Conservation (phyloP, 2,888 invertebrate species). For the Mythimna lalbum region DNA sequence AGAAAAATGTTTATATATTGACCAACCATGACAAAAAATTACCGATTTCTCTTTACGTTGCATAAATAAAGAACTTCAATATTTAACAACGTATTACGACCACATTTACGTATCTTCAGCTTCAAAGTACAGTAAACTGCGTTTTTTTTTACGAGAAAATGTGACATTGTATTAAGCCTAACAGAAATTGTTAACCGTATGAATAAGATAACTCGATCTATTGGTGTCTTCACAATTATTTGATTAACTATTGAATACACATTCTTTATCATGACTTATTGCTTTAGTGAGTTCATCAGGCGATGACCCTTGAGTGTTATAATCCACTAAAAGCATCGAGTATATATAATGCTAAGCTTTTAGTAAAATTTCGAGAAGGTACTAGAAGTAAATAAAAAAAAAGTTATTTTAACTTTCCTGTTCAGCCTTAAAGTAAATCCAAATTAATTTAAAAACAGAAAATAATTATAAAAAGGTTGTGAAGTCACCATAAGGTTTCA, state of each 20-base stretch:
- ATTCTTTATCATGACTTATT: background rate
- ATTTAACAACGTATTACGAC: background rate
- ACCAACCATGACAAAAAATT: background rate
- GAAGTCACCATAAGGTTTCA: conserved; percentile 66
- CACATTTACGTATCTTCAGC: background rate
- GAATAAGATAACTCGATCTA: conserved; percentile 52
- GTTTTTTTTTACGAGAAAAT: conserved; percentile 21
- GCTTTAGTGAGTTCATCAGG: background rate
- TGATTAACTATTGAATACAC: background rate
- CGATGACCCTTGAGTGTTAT: background rate
- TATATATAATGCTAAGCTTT: background rate
- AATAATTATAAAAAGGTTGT: conserved; percentile 28
- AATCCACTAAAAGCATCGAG: background rate
- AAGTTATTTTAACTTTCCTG: background rate
- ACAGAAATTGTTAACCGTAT: conserved; percentile 37
- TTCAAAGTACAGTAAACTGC: conserved; percentile 45
- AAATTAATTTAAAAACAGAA: background rate
- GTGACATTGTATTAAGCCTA: conserved; percentile 39
- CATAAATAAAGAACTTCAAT: background rate
- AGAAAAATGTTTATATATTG: background rate
- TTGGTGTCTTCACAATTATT: conserved; percentile 49
- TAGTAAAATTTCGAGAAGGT: background rate
- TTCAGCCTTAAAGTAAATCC: background rate
- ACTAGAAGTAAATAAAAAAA: background rate
- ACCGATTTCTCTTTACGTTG: background rate